These are phyloP conservation scores for Thymelicus sylvestris DNA, from an alignment of 2,888 invertebrate genomes.

Conservation along the genomic window DNA sequence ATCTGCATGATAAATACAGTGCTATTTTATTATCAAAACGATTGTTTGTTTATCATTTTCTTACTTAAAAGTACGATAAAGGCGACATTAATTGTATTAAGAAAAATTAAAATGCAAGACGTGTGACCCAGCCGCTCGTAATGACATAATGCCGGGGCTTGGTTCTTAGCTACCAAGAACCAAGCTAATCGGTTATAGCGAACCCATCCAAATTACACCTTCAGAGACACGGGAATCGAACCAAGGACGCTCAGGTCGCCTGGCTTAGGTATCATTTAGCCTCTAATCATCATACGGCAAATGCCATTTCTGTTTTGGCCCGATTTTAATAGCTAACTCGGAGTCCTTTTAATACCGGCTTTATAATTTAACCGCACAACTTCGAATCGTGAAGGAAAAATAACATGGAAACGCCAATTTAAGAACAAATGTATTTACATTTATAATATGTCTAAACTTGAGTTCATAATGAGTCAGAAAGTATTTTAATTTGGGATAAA, in stretches of 20 bases:
- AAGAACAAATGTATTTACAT: conserved; percentile 29
- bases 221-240: conserved; percentile 80
- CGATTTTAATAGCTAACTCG: conserved; percentile 73
- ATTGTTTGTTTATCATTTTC: background rate
- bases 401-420: conserved; percentile 39
- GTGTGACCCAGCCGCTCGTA: conserved; percentile 56
- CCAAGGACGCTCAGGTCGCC: conserved; percentile 80
- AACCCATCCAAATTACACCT: conserved; percentile 79
- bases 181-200: conserved; percentile 78
- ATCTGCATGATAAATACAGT: no score
- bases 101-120: conserved; percentile 45
- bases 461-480: conserved; percentile 25
- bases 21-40: background rate
- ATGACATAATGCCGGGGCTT: conserved; percentile 77
- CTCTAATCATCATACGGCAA: conserved; percentile 78
- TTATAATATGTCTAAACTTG: conserved; percentile 17
- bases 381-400: conserved; percentile 59
- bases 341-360: conserved; percentile 60
- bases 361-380: conserved; percentile 68
- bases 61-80: background rate
- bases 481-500: conserved; percentile 4
- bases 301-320: conserved; percentile 79
- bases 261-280: conserved; percentile 81
- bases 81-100: conserved; percentile 21
- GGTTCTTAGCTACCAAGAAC: conserved; percentile 76